Evolutionary conservation across 1,140 invertebrate genomes (phyloP), one percentile per base, ranked within the genome.

Genomic region (Zaprionus ghesquierei): DNA sequence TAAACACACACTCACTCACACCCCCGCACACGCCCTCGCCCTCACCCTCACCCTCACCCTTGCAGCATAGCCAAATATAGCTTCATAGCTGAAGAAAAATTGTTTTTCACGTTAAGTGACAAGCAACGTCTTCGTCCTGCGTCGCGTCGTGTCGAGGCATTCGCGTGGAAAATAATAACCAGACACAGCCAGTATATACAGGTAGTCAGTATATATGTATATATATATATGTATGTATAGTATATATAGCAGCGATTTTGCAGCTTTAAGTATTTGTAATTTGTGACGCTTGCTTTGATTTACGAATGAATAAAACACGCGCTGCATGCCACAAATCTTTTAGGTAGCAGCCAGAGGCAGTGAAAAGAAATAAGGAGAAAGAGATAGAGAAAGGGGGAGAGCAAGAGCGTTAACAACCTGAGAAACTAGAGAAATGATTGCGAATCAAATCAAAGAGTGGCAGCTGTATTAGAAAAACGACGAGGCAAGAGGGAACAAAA

Each of bases 71-170:
- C 23, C 31, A 53, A 41, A 64, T 27, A 62, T 51, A 56, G 49
- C 62, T 74, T 65, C 59, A 66, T 71, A 71, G 77, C 79, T 69
- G 46, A 18, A 89, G 82, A 87, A 89, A 87, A 87, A 87, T 87
- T 87, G 84, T 89, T 87, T 87, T 89, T 79, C 82, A 78, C 79
- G 78, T 82, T 87, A 87, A 84, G 82, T 87, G 84, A 87, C 84
- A 87, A 79, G 82, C 46, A 35, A 46, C 61, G 71, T 75, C 81
- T 71, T 75, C 61, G 64, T 53, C 70, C 59, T 15, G 23, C 38
- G 51, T 69, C 53, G 44, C 64, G 60, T 74, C 77, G 69, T 80
- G 66, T 73, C 69, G 69, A 77, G 22, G 73, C 79, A 80, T 65
- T 87, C 84, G 66, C 74, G 79, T 72, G 84, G 77, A 80, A 89